Conservation (phyloP, 2,888 invertebrate genomes). For the Caenorhabditis parvicauda region DNA sequence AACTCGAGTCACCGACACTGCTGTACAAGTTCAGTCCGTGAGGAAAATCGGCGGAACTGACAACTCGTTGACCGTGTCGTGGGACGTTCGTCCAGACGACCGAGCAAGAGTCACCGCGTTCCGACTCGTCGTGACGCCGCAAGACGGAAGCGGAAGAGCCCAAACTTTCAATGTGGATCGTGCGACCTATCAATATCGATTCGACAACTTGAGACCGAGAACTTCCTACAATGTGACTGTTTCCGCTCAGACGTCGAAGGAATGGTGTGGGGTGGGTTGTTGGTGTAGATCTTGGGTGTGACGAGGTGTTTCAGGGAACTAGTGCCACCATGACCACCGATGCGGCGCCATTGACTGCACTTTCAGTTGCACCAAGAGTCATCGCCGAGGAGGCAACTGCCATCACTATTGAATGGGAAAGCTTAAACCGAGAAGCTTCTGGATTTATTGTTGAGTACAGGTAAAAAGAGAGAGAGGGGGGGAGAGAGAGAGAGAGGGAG, state of each 20-base stretch:
- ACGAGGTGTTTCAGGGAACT: conserved; percentile 31
- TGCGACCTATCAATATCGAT: conserved; percentile 57
- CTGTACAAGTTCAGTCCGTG: conserved; percentile 53
- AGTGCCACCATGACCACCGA: conserved; percentile 57
- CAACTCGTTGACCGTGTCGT: conserved; percentile 49
- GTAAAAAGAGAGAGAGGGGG: too few relatives aligned
- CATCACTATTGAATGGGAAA: conserved; percentile 61
- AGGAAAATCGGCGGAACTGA: conserved; percentile 52
- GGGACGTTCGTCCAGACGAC: conserved; percentile 57
- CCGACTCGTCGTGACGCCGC: conserved; percentile 53
- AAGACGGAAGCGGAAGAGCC: conserved; percentile 48
- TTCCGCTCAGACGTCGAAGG: conserved; percentile 44
- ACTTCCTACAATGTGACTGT: conserved; percentile 62
- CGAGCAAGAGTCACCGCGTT: conserved; percentile 54
- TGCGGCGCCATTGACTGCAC: conserved; percentile 45
- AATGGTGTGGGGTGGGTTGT: conserved; percentile 30
- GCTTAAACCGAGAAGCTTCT: conserved; percentile 44
- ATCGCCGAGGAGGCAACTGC: conserved; percentile 58
- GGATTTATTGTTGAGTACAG: conserved; percentile 60
- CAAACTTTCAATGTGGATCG: conserved; percentile 60
- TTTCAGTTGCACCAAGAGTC: conserved; percentile 51
- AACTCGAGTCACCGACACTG: conserved; percentile 41
- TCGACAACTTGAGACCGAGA: conserved; percentile 57
- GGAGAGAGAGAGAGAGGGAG: neutral
- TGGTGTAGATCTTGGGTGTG: neutral